phyloP scores from a whole-genome alignment of 2,113 vertebrate genomes.

The Amphiprion percula region DNA sequence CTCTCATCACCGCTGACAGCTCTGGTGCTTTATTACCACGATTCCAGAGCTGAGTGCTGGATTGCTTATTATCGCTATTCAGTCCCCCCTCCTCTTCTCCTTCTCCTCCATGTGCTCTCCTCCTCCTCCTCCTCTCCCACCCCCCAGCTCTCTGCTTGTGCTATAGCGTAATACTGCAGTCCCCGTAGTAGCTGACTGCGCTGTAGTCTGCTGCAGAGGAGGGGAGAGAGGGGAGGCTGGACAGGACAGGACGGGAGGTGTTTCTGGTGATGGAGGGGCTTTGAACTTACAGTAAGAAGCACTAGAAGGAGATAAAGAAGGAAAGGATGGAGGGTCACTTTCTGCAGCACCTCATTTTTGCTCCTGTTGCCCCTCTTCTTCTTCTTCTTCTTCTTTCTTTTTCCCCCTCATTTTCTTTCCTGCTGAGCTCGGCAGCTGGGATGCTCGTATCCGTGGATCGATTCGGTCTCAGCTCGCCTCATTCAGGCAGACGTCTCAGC shows the following conservation, averaged over 20 bases:
- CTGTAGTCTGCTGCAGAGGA: slow-evolving; percentile 83
- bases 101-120: neutral
- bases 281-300: slow-evolving; percentile 34
- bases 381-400: neutral
- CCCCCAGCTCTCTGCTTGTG: slow-evolving; percentile 72
- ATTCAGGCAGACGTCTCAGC: slow-evolving; percentile 66
- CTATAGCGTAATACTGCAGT: slow-evolving; percentile 88
- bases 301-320: slow-evolving; percentile 9
- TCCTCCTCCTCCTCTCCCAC: neutral
- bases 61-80: slow-evolving; percentile 77
- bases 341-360: slow-evolving; percentile 10
- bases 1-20: slow-evolving; percentile 31
- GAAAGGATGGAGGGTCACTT: slow-evolving; percentile 44
- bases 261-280: slow-evolving; percentile 34
- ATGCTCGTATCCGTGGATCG: slow-evolving; percentile 59
- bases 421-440: slow-evolving; percentile 61
- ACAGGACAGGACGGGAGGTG: slow-evolving; percentile 39
- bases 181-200: slow-evolving; percentile 84
- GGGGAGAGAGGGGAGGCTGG: slow-evolving; percentile 41
- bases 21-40: slow-evolving; percentile 70
- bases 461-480: slow-evolving; percentile 60
- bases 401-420: slow-evolving; percentile 24
- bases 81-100: slow-evolving; percentile 14
- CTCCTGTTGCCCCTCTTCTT: neutral
- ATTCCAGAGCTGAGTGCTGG: slow-evolving; percentile 69